Evolutionary conservation across 2,888 invertebrate species (phyloP), one percentile per base, ranked within the genome.

Genomic region (Melangyna quadrimaculata): DNA sequence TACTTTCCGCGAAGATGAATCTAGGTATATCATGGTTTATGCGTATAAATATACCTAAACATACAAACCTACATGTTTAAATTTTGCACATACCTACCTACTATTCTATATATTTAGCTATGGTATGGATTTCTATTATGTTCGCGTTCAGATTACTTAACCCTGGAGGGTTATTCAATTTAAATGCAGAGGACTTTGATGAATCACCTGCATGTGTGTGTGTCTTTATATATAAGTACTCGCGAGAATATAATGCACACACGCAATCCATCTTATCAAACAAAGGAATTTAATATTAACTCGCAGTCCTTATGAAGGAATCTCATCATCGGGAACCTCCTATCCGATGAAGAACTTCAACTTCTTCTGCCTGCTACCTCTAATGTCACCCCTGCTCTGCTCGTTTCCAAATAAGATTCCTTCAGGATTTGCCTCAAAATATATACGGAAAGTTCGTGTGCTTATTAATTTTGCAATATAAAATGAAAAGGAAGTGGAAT

Each of bases 231-330:
- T 17, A n/a, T 17, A 51, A 24, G 14, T 55, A 1, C 35, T 35
- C 43, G 67, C 14, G 35, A 40, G 61, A 12, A 43, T 63, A 29
- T 43, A 43, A 40, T 35, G 63, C 72, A 51, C 55, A 67, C 48
- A 73, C 63, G 69, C 72, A 70, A 73, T 65, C 19, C 48, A 73
- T 57, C 65, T 70, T 79, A 74, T 83, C 61, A 53, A 83, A 83
- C 73, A 83, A 83, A 79, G 83, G 83, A 83, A 79, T 83, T 83
- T 83, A 79, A 79, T 83, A 78, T 79, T 32, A 63, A 35, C 65
- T 57, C 8, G 37, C n/a, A 65, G 19, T 24, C 17, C 24, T 69
- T 22, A n/a, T 24, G 8, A n/a, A 17, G 12, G 37, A 45, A 22
- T 14, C 19, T 51, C 29, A 45, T 6, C 22, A 40, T n/a, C 6